Evolutionary conservation across 1,140 invertebrate genomes (phyloP).

Genomic region (Lepidostoma basale): DNA sequence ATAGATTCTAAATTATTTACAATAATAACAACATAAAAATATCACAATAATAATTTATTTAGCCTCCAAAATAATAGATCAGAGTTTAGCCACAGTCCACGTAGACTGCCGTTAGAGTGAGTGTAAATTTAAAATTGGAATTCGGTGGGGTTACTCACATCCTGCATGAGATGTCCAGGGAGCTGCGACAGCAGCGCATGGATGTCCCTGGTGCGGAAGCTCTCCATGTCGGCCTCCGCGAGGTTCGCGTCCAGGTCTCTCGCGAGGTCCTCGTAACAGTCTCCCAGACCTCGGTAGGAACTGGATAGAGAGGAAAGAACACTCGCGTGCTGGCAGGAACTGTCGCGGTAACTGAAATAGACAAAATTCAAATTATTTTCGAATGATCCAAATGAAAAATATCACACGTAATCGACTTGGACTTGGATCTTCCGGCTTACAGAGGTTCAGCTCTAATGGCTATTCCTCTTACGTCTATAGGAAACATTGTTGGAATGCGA

Average conservation of each 20-base stretch:
- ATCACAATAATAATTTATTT: too few species aligned
- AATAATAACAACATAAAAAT: too few species aligned
- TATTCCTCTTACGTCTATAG: too few species aligned
- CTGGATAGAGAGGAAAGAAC: constrained; percentile 80
- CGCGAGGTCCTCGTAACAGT: constrained; percentile 83
- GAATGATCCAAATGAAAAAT: constrained; percentile 34
- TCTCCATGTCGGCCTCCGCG: constrained; percentile 94
- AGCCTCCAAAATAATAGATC: too few species aligned
- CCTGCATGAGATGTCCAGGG: constrained; percentile 55
- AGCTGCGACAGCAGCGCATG: constrained; percentile 81
- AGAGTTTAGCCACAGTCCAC: too few species aligned
- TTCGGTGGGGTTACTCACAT: too few species aligned
- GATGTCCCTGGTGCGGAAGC: constrained; percentile 89
- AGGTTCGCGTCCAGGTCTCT: constrained; percentile 90
- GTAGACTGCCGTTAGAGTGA: too few species aligned
- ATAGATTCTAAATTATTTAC: too few species aligned
- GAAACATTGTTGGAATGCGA: too few species aligned
- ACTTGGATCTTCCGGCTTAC: too few species aligned
- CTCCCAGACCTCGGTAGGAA: constrained; percentile 75
- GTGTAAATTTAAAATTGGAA: too few species aligned
- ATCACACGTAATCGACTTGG: neutral
- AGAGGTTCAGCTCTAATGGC: too few species aligned
- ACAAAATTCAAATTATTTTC: neutral
- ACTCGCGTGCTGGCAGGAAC: constrained; percentile 77
- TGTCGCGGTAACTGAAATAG: constrained; percentile 74